Percentiles rank a stretch among this genome's conserved stretches.
These are phyloP conservation scores for Ardeotis arabs DNA, from an alignment of 2,113 vertebrate genomes.

Conservation along the genomic window DNA sequence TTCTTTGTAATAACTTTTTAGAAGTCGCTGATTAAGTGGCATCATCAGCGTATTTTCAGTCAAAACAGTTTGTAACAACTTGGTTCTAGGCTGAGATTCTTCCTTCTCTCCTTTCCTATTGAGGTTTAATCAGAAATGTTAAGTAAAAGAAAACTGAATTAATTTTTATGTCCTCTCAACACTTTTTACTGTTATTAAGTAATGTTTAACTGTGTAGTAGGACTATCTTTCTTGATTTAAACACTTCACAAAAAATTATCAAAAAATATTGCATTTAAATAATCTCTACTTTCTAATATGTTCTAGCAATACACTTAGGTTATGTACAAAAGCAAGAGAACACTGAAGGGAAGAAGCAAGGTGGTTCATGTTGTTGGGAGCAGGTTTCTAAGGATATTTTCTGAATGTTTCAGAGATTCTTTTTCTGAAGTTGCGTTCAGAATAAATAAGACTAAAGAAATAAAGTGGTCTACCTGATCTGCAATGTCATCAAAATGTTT, in stretches of 20 bases:
- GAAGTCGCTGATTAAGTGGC: not conserved
- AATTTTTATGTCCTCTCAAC: not conserved
- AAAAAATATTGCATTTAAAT: not conserved
- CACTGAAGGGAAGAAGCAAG: not conserved
- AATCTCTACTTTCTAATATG: not conserved
- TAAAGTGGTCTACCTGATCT: not conserved
- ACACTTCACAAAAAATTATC: not conserved
- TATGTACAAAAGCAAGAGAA: not conserved
- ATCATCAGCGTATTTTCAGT: slow-evolving; percentile 20
- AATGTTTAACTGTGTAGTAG: not conserved
- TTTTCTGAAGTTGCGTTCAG: not conserved
- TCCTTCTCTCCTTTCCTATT: not conserved
- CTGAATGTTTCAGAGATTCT: not conserved
- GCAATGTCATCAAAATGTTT: not conserved
- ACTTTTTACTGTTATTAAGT: not conserved
- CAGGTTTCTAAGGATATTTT: not conserved
- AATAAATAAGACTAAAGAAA: not conserved
- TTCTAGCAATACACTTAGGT: not conserved
- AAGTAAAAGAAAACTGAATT: not conserved
- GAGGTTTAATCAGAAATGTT: not conserved
- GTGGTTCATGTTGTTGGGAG: not conserved
- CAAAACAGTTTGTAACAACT: not conserved
- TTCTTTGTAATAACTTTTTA: slow-evolving; percentile 15
- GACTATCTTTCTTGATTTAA: not conserved
- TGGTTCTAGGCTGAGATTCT: not conserved